A percentile compares a stretch with the other conserved stretches of the same genome.
Conservation (phyloP, 1,140 invertebrate species). For the Ceratina japonica region DNA sequence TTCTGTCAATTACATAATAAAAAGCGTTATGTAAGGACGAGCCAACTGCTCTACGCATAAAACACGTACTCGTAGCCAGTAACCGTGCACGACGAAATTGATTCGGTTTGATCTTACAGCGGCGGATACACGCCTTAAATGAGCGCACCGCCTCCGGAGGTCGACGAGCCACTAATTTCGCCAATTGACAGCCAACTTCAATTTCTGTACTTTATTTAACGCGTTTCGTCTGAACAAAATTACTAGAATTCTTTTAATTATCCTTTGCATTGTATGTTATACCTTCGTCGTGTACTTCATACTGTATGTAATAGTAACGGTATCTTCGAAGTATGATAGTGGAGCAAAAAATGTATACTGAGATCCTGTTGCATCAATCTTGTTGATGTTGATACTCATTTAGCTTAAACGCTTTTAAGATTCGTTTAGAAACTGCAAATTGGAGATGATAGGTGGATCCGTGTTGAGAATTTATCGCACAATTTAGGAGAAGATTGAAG, state of each 20-base stretch:
- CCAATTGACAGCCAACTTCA: not conserved
- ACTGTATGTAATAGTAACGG: no score
- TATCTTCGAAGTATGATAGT: no score
- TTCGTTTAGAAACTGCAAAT: not conserved
- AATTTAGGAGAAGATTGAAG: not conserved
- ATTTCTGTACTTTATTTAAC: no score
- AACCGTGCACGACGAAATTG: slow-evolving; percentile 49
- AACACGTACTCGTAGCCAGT: slow-evolving; percentile 54
- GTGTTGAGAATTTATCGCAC: slow-evolving; percentile 7
- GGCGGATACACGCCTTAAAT: slow-evolving; percentile 6
- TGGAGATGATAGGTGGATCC: slow-evolving; percentile 8
- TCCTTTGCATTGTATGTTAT: no score
- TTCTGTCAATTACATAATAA: slow-evolving; percentile 79
- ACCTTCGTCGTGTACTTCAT: no score
- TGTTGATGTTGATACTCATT: no score
- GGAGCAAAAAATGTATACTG: no score
- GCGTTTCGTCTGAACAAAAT: no score
- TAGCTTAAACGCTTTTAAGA: not conserved
- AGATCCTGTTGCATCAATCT: no score
- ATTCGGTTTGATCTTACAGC: slow-evolving; percentile 47
- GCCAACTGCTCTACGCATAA: slow-evolving; percentile 64
- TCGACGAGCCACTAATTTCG: not conserved
- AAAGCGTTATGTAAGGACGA: slow-evolving; percentile 77
- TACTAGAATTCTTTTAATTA: no score
- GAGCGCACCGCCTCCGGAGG: not conserved